Evolutionary conservation across 2,888 invertebrate genomes (phyloP), one percentile per base, ranked within the genome.

Genomic region (Synergus japonicus): DNA sequence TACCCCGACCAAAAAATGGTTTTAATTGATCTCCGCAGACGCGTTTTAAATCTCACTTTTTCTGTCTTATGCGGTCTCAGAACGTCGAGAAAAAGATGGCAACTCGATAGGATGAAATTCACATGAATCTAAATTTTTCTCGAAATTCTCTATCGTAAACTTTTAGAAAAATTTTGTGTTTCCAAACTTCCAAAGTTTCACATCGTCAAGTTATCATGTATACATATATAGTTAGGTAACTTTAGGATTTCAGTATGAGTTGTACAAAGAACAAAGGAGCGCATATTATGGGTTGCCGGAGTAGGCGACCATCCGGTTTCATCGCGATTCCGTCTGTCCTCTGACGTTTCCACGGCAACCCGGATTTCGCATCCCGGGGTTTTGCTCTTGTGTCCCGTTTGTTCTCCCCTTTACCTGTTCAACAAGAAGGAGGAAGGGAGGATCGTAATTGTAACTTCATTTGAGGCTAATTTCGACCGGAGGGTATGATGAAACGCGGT

Each of bases 331-430:
- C 91, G 91, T 92, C 91, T 92, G 91, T 92, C 91, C 91, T 91
- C 91, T 91, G 91, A 91, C 91, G 91, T 92, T 91, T 91, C 92
- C 91, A 92, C 90, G 92, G 91, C 91, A 92, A 92, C 91, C 89
- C 88, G 91, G 87, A 89, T 90, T 89, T 87, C 88, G 87, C 87
- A 88, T 88, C 89, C 86, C 85, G 82, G 85, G 85, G 79, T 77
- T 54, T 37, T 54, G n/a, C 54, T 73, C 54, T 73, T 29, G 46
- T 76, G 81, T 73, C 83, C 81, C 69, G 81, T 82, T 83, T 81
- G 85, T 83, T 81, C 83, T 81, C 78, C 83, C 82, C 81, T 79
- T 82, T 78, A 79, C 73, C 79, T 77, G 80, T 81, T 63, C 65
- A 79, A 76, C 76, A 43, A 64, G 64, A 66, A 29, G 22, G 22